Percentiles rank a stretch among this genome's conserved stretches.
phyloP scores from a whole-genome alignment of 2,888 invertebrate genomes.

The Stegana nigrithorax region DNA sequence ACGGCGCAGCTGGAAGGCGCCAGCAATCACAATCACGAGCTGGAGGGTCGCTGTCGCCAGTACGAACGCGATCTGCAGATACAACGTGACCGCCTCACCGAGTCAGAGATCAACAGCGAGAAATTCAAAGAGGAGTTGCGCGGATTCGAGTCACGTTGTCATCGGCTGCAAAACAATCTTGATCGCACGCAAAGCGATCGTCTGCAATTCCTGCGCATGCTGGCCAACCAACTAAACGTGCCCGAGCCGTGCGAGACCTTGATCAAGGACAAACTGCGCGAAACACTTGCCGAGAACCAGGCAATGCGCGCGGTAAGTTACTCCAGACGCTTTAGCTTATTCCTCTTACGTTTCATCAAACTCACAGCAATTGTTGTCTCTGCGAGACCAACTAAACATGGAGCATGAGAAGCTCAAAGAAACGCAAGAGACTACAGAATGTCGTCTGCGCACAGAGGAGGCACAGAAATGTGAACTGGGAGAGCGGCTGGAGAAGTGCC shows the following conservation, averaged over 20 bases:
- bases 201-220: constrained; percentile 63
- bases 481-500: constrained; percentile 80
- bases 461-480: constrained; percentile 79
- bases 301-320: constrained; percentile 78
- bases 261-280: constrained; percentile 83
- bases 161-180: constrained; percentile 65
- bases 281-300: constrained; percentile 81
- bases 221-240: constrained; percentile 71
- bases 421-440: constrained; percentile 73
- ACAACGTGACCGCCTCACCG: constrained; percentile 79
- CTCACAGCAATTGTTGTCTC: constrained; percentile 78
- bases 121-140: constrained; percentile 67
- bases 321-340: not conserved
- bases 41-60: constrained; percentile 81
- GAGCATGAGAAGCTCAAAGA: constrained; percentile 76
- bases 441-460: constrained; percentile 75
- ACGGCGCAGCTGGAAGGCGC: constrained; percentile 73
- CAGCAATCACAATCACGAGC: constrained; percentile 74
- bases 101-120: constrained; percentile 79
- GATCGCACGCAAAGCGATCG: constrained; percentile 68
- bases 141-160: constrained; percentile 68
- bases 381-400: constrained; percentile 80
- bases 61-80: constrained; percentile 80
- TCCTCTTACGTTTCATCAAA: too few species aligned
- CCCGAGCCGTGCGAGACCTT: constrained; percentile 83